Conservation (phyloP, 1,140 invertebrate genomes). For the Danaus melanippus region DNA sequence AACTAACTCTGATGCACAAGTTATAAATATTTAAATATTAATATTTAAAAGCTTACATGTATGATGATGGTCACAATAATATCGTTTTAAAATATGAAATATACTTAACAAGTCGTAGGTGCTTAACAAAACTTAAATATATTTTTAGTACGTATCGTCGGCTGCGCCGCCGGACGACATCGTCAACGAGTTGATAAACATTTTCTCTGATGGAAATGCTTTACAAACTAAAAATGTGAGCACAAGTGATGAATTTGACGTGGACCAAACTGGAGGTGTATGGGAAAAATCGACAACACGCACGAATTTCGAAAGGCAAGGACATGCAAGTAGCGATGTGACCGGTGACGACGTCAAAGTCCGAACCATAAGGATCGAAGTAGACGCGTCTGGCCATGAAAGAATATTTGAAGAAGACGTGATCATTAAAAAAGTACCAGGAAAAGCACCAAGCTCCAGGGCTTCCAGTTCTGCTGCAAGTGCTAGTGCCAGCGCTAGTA, state of each 20-base stretch:
- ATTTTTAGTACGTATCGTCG: constrained; percentile 33
- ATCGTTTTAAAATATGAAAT: no score
- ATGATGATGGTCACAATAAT: no score
- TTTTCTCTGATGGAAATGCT: constrained; percentile 15
- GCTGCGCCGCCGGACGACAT: constrained; percentile 27
- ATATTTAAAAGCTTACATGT: no score
- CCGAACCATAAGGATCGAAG: constrained; percentile 32
- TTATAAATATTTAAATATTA: no score
- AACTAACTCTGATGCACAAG: no score
- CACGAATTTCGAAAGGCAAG: constrained; percentile 28
- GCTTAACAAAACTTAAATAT: no score
- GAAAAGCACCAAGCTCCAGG: constrained; percentile 1
- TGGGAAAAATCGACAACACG: constrained; percentile 27
- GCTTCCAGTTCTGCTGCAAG: constrained; percentile 4
- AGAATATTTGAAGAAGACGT: constrained; percentile 41
- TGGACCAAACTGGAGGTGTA: constrained; percentile 26
- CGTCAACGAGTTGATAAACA: constrained; percentile 17
- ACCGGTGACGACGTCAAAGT: constrained; percentile 28
- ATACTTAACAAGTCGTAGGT: no score
- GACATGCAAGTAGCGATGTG: constrained; percentile 6
- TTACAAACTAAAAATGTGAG: constrained; percentile 24
- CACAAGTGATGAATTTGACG: constrained; percentile 24
- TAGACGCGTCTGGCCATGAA: constrained; percentile 28
- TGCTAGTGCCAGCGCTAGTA: neutral
- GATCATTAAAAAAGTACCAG: constrained; percentile 14